Percentiles rank a stretch among this genome's conserved stretches.
Evolutionary conservation across 2,888 invertebrate species (phyloP).

Genomic region (Microctonus hyperodae): DNA sequence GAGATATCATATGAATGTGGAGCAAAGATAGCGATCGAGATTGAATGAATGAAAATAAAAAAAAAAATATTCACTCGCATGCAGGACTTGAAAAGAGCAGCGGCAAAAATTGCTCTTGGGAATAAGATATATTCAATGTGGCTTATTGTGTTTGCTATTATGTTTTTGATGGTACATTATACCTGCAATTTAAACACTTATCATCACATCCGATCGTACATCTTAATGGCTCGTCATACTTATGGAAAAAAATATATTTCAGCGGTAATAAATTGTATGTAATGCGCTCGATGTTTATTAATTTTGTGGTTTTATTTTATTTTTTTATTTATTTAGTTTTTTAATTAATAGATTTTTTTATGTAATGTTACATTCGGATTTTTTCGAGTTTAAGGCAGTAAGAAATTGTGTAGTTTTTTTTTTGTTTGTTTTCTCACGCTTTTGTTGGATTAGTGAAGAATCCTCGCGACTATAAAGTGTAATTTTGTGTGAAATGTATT

Average conservation of each 20-base stretch:
- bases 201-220: constrained; percentile 53
- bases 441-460: constrained; percentile 30
- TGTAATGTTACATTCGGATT: too few relatives aligned
- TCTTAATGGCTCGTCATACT: background rate
- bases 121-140: constrained; percentile 40
- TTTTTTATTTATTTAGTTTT: too few relatives aligned
- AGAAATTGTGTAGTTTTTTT: too few relatives aligned
- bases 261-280: background rate
- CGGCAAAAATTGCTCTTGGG: constrained; percentile 40
- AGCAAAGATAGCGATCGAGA: background rate
- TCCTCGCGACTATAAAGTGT: constrained; percentile 8
- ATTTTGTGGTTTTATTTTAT: too few relatives aligned
- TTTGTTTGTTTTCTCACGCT: constrained; percentile 38
- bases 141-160: constrained; percentile 59
- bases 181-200: constrained; percentile 60
- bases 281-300: too few relatives aligned
- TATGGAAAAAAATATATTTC: background rate
- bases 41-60: constrained; percentile 8
- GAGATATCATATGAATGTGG: background rate
- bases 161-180: constrained; percentile 52
- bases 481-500: constrained; percentile 35
- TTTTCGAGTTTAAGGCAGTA: too few relatives aligned
- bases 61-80: constrained; percentile 27
- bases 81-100: constrained; percentile 52
- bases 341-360: too few relatives aligned